Percentiles rank a stretch among this genome's conserved stretches.
Conservation (phyloP, 2,888 invertebrate genomes). For the Drosophila neotestacea region DNA sequence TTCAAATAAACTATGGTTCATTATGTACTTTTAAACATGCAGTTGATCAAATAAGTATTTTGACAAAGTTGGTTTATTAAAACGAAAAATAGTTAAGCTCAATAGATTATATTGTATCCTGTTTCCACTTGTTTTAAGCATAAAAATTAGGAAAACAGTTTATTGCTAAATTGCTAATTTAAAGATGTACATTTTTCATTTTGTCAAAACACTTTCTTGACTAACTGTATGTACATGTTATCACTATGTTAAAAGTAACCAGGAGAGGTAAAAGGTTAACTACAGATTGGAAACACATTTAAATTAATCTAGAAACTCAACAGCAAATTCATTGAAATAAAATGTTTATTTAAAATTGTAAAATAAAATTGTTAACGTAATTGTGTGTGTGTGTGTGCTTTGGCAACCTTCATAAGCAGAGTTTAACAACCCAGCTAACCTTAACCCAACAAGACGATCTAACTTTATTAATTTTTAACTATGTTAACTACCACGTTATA, state of each 20-base stretch:
- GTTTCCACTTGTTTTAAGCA: no score
- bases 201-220: no score
- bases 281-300: slow-evolving; percentile 48
- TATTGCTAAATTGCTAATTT: no score
- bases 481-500: no score
- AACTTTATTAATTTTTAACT: no score
- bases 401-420: background rate
- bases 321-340: slow-evolving; percentile 24
- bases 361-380: background rate
- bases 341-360: background rate
- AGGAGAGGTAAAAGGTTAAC: slow-evolving; percentile 45
- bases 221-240: slow-evolving; percentile 21
- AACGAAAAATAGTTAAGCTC: no score
- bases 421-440: slow-evolving; percentile 3
- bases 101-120: no score
- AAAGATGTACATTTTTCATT: no score
- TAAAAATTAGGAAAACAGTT: no score
- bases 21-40: background rate
- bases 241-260: slow-evolving; percentile 24
- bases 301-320: slow-evolving; percentile 38
- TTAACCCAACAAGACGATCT: background rate
- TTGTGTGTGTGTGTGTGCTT: no score
- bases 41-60: no score
- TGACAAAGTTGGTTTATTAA: no score
- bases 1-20: background rate